Percentiles rank a stretch among this genome's conserved stretches.
phyloP scores from a whole-genome alignment of 2,888 invertebrate species.

The Quadroppia sp. region DNA sequence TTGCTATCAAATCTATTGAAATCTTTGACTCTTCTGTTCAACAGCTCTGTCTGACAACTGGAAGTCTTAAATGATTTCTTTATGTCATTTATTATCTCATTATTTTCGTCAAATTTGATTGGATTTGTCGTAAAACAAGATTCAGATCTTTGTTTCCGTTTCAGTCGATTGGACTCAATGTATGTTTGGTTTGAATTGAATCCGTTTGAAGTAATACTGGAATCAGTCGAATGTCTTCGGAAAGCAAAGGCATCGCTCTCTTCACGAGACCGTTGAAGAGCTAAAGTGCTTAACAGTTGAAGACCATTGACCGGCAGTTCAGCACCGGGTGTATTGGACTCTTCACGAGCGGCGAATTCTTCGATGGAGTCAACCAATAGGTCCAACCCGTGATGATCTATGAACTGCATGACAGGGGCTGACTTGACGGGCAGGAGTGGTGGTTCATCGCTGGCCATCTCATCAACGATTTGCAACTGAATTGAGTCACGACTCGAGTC shows the following conservation, averaged over 20 bases:
- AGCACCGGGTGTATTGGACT: slow-evolving; percentile 5
- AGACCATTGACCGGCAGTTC: slow-evolving; percentile 53
- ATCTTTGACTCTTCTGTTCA: not conserved
- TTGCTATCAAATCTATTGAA: not conserved
- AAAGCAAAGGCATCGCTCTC: slow-evolving; percentile 54
- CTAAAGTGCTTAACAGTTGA: slow-evolving; percentile 73
- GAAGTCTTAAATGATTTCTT: slow-evolving; percentile 29
- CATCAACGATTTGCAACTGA: slow-evolving; percentile 26
- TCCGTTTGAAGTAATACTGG: not conserved
- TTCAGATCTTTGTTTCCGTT: slow-evolving; percentile 34
- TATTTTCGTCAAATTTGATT: not conserved
- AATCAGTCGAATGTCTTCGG: slow-evolving; percentile 25
- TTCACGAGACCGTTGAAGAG: slow-evolving; percentile 75
- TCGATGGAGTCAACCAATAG: slow-evolving; percentile 78
- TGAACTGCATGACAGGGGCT: slow-evolving; percentile 47
- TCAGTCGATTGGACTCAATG: not conserved
- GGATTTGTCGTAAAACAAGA: slow-evolving; percentile 37
- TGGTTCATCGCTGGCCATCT: slow-evolving; percentile 41
- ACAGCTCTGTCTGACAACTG: slow-evolving; percentile 17
- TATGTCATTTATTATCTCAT: slow-evolving; percentile 1
- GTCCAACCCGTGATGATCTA: slow-evolving; percentile 62
- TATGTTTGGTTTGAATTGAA: slow-evolving; percentile 6
- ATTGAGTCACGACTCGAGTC: slow-evolving; percentile 34
- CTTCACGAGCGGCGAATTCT: slow-evolving; percentile 57
- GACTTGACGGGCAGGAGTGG: slow-evolving; percentile 46